Conservation (phyloP, 2,888 invertebrate genomes). For the Sesia bembeciformis region DNA sequence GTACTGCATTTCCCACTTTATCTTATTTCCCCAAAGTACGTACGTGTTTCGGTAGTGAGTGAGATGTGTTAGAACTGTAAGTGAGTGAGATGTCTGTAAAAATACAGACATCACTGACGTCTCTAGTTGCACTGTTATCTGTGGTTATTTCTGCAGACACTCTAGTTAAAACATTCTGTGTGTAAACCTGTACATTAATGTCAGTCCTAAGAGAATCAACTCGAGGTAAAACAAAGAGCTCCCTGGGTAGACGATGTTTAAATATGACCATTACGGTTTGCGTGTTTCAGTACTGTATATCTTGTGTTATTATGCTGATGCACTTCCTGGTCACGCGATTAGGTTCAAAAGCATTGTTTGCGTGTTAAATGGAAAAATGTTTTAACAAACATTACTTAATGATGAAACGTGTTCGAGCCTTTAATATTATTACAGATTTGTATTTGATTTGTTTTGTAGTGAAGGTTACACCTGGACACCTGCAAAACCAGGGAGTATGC, state of each 20-base stretch:
- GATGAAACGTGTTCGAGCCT: not conserved
- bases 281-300: slow-evolving; percentile 24
- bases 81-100: too few species aligned
- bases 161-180: too few species aligned
- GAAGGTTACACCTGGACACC: too few species aligned
- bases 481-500: too few species aligned
- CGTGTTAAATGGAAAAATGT: not conserved
- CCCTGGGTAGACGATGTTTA: slow-evolving; percentile 10
- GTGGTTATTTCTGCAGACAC: too few species aligned
- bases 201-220: not conserved
- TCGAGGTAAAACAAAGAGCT: not conserved
- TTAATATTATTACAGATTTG: not conserved
- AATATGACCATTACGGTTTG: slow-evolving; percentile 26
- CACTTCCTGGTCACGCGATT: slow-evolving; percentile 26
- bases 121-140: too few species aligned
- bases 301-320: slow-evolving; percentile 11
- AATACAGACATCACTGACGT: too few species aligned
- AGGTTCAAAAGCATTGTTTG: not conserved
- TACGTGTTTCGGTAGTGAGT: too few species aligned
- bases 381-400: not conserved
- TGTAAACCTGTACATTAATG: too few species aligned
- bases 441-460: not conserved
- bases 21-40: too few species aligned
- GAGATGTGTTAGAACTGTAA: too few species aligned
- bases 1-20: too few species aligned